Conservation (phyloP, 1,140 invertebrate species). For the Phenacoccus solenopsis region DNA sequence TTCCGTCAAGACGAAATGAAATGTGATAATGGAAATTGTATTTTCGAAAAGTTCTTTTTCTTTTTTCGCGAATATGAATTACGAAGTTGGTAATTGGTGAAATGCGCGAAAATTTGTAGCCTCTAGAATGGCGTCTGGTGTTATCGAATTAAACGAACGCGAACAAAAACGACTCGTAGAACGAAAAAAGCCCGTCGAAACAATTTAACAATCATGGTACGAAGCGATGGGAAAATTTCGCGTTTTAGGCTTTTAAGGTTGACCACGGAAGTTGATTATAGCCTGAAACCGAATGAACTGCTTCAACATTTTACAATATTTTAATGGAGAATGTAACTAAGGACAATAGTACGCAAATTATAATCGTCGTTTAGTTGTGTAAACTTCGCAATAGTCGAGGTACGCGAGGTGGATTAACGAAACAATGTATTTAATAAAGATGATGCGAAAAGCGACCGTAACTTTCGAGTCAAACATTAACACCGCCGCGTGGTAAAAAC, state of each 20-base stretch:
- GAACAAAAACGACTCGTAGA: too few relatives aligned
- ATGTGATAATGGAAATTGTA: background rate
- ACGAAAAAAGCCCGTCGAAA: background rate
- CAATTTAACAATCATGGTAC: background rate
- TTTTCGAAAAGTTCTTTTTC: background rate
- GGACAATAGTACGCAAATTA: constrained; percentile 1
- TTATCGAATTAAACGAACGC: background rate
- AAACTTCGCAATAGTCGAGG: background rate
- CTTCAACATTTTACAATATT: constrained; percentile 3
- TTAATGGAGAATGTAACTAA: constrained; percentile 2
- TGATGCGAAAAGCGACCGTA: background rate
- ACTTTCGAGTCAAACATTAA: background rate
- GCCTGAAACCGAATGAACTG: background rate
- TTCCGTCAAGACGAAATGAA: too few relatives aligned
- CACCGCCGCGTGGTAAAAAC: constrained; percentile 1
- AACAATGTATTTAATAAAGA: constrained; percentile 3
- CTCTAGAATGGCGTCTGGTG: background rate
- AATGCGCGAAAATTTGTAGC: background rate
- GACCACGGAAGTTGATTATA: constrained; percentile 1
- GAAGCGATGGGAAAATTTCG: background rate
- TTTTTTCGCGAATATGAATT: background rate
- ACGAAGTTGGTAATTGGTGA: background rate
- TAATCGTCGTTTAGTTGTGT: background rate
- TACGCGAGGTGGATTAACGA: background rate
- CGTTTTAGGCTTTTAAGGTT: background rate